Evolutionary conservation across 92 coral and sea anemone genomes (phyloP).

Genomic region (Zoanthus sansibaricus): DNA sequence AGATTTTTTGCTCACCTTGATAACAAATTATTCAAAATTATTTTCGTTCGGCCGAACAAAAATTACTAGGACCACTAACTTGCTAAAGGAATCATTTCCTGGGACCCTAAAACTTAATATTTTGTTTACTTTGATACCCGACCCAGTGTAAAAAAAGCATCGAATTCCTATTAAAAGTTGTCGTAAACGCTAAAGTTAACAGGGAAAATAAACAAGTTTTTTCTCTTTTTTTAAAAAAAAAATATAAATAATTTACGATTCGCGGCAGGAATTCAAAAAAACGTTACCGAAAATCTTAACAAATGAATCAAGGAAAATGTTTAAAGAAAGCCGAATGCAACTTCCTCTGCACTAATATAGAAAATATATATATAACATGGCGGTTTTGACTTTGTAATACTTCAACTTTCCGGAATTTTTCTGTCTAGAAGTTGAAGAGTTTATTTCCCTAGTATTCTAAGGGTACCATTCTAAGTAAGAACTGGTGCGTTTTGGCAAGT

Average conservation of each 20-base stretch:
- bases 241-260: not conserved
- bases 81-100: not conserved
- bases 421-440: not conserved
- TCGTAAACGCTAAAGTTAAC: too few species aligned
- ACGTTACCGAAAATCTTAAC: not conserved
- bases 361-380: not conserved
- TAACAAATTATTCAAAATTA: not conserved
- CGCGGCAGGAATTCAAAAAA: not conserved
- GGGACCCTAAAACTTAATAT: not conserved
- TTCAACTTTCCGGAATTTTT: not conserved
- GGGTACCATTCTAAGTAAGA: not conserved
- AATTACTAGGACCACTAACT: not conserved
- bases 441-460: too few species aligned
- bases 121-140: not conserved
- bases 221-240: not conserved
- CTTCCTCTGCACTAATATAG: not conserved
- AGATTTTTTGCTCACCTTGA: not conserved
- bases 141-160: not conserved
- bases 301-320: not conserved
- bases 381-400: not conserved
- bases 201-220: not conserved
- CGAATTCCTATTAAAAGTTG: not conserved
- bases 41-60: not conserved
- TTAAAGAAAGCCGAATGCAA: not conserved
- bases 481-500: constrained; percentile 32